Conservation (phyloP, 2,113 vertebrate species). For the Eublepharis macularius region DNA sequence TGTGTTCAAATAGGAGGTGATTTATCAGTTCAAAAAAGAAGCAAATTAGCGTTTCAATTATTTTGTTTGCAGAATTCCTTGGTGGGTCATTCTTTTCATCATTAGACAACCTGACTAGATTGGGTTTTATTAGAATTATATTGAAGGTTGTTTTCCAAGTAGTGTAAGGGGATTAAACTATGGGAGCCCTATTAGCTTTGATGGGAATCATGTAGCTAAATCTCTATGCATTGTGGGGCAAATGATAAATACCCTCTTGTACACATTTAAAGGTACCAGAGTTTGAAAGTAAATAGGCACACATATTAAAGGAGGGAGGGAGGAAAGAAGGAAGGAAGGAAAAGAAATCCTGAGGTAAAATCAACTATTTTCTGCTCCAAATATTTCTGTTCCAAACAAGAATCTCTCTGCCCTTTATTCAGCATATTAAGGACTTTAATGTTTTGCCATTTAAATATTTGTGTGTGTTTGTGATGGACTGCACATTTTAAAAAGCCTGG, state of each 20-base stretch:
- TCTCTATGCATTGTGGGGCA: background rate
- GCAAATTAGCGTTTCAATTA: slow-evolving; percentile 61
- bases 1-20: slow-evolving; percentile 48
- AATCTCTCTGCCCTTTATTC: background rate
- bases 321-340: too few species aligned
- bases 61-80: slow-evolving; percentile 56
- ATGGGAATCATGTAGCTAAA: slow-evolving; percentile 15
- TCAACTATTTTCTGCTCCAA: background rate
- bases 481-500: too few species aligned
- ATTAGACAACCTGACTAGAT: slow-evolving; percentile 52
- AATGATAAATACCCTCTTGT: slow-evolving; percentile 3
- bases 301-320: background rate
- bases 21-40: slow-evolving; percentile 50
- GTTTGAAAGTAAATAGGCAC: background rate
- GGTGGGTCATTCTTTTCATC: slow-evolving; percentile 40
- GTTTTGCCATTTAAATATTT: too few species aligned
- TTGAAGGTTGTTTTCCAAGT: slow-evolving; percentile 30
- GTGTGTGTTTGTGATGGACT: too few species aligned
- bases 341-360: background rate
- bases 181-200: slow-evolving; percentile 29
- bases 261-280: slow-evolving; percentile 11
- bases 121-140: slow-evolving; percentile 33
- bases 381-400: background rate
- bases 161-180: slow-evolving; percentile 34
- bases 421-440: too few species aligned